A percentile compares a stretch with the other conserved stretches of the same genome.
Conservation (phyloP, 92 coral and sea anemone genomes). For the Siderastrea siderea region DNA sequence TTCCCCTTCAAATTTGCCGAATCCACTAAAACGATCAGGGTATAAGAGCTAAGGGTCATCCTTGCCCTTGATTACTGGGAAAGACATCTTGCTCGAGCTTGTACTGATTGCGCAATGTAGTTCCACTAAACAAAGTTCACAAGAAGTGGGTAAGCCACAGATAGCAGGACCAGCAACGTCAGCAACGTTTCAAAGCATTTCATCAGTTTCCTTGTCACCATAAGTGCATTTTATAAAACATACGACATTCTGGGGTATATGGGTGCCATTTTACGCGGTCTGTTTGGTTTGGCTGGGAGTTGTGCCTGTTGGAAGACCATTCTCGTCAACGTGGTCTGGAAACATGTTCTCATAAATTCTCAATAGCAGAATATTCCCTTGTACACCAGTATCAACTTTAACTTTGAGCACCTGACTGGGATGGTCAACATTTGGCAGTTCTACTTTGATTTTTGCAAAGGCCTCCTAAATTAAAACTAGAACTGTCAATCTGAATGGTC, state of each 20-base stretch:
- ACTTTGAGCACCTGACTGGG: constrained; percentile 44
- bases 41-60: constrained; percentile 7
- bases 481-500: constrained; percentile 21
- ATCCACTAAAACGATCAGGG: constrained; percentile 31
- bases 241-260: constrained; percentile 36
- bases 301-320: constrained; percentile 45
- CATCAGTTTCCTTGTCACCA: constrained; percentile 34
- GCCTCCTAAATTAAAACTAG: constrained; percentile 4
- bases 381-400: constrained; percentile 55
- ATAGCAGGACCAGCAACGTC: constrained; percentile 52
- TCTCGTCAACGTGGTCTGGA: constrained; percentile 38
- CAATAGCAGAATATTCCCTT: constrained; percentile 57
- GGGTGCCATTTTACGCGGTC: constrained; percentile 42
- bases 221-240: constrained; percentile 21
- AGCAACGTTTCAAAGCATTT: constrained; percentile 54
- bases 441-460: constrained; percentile 33
- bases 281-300: constrained; percentile 19
- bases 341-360: constrained; percentile 30
- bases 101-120: constrained; percentile 24
- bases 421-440: constrained; percentile 22
- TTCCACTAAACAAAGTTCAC: constrained; percentile 36
- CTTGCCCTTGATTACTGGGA: constrained; percentile 5
- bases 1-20: constrained; percentile 41
- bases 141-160: constrained; percentile 47
- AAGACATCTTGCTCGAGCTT: not conserved